Percentiles rank a stretch among this genome's conserved stretches.
Conservation (phyloP, 2,797 vertebrate genomes). For the Coracias cyanogaster region DNA sequence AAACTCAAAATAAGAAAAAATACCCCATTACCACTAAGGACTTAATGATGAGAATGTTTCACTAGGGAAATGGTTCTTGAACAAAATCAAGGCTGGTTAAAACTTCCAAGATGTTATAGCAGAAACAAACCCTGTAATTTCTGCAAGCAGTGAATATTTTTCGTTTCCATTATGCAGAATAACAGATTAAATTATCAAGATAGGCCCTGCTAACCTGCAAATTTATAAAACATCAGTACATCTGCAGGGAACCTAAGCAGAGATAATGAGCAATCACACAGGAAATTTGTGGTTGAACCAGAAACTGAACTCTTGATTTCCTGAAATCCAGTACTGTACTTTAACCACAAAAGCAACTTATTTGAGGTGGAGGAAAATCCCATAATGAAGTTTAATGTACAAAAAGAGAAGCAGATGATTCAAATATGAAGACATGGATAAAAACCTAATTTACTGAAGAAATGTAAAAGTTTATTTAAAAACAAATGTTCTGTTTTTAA, state of each 20-base stretch:
- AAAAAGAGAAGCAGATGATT: constrained; percentile 11
- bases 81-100: background rate
- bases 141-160: background rate
- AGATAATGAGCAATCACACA: constrained; percentile 15
- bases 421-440: background rate
- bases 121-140: background rate
- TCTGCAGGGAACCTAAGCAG: background rate
- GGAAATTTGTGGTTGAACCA: constrained; percentile 57
- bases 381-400: background rate
- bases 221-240: background rate
- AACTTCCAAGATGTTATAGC: background rate
- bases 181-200: background rate
- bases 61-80: background rate
- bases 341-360: constrained; percentile 47
- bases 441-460: background rate
- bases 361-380: constrained; percentile 24
- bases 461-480: background rate
- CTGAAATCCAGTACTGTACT: constrained; percentile 35
- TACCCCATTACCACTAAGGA: background rate
- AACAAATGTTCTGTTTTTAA: background rate
- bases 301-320: constrained; percentile 61
- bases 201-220: background rate
- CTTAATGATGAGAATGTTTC: background rate
- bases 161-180: background rate
- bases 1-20: background rate